Evolutionary conservation across 2,797 vertebrate species (phyloP).

Genomic region (Centroberyx gerrardi): DNA sequence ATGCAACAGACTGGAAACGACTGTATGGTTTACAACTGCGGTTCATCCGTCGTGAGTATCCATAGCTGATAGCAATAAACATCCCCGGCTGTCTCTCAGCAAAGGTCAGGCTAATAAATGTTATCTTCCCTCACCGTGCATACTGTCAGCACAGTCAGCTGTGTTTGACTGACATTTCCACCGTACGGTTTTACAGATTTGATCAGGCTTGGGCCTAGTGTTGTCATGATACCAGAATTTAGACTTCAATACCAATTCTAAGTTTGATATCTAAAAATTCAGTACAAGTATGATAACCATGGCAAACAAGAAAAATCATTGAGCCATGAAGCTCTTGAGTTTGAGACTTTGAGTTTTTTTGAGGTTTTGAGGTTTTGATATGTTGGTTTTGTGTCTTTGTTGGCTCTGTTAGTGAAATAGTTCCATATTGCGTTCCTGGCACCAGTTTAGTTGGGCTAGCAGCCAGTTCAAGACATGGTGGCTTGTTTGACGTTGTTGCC

Average conservation of each 20-base stretch:
- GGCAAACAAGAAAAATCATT: not conserved
- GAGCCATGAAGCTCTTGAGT: too few species aligned
- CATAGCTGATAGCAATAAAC: constrained; percentile 56
- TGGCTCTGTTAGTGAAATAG: too few species aligned
- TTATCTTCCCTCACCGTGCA: constrained; percentile 50
- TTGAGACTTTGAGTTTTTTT: too few species aligned
- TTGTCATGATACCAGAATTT: constrained; percentile 8
- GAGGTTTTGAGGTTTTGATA: too few species aligned
- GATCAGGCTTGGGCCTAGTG: constrained; percentile 17
- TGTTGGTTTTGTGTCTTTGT: too few species aligned
- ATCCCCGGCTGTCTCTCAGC: constrained; percentile 44
- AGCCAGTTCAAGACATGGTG: too few species aligned
- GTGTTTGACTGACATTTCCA: constrained; percentile 36
- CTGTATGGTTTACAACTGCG: constrained; percentile 35
- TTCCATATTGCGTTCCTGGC: too few species aligned
- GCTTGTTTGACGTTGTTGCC: too few species aligned
- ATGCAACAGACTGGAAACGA: constrained; percentile 13
- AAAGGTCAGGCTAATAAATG: constrained; percentile 78
- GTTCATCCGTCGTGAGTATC: constrained; percentile 47
- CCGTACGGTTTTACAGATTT: constrained; percentile 9
- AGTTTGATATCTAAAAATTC: not conserved
- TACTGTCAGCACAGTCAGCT: constrained; percentile 40
- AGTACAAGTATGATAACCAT: too few species aligned
- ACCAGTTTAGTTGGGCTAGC: too few species aligned
- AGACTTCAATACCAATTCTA: constrained; percentile 16